These are phyloP conservation scores for Carassius gibelio DNA, from an alignment of 2,113 vertebrate genomes.

Conservation along the genomic window DNA sequence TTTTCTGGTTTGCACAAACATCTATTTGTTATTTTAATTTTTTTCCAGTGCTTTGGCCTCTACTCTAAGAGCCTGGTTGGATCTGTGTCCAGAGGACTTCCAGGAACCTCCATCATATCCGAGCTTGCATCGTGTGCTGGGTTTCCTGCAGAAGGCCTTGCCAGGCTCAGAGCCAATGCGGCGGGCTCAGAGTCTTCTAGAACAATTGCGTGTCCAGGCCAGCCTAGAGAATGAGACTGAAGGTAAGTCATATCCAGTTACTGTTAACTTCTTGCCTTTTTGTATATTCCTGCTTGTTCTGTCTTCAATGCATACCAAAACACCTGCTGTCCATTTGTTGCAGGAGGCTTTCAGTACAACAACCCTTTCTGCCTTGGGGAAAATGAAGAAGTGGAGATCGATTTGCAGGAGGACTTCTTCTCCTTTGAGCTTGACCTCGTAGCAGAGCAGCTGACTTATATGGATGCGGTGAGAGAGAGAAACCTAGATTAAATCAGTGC, in stretches of 20 bases:
- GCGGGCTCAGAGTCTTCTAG: conserved; percentile 82
- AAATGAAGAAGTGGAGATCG: conserved; percentile 81
- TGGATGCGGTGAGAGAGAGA: conserved; percentile 85
- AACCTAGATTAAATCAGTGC: too few relatives aligned
- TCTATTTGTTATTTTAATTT: not conserved
- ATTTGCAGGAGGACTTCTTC: conserved; percentile 82
- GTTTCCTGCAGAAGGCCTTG: conserved; percentile 81
- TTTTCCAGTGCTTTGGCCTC: conserved; percentile 83
- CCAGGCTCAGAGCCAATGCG: conserved; percentile 84
- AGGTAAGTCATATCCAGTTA: conserved; percentile 64
- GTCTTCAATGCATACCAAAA: not conserved
- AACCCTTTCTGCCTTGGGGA: conserved; percentile 75
- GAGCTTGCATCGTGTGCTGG: conserved; percentile 81
- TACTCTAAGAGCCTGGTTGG: conserved; percentile 89
- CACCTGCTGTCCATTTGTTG: conserved; percentile 27
- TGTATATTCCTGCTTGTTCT: not conserved
- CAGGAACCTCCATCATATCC: conserved; percentile 84
- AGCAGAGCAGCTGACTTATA: conserved; percentile 93
- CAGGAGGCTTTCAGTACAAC: conserved; percentile 79
- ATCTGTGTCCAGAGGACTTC: conserved; percentile 94
- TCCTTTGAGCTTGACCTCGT: conserved; percentile 85
- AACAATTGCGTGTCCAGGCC: conserved; percentile 83
- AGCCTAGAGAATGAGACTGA: conserved; percentile 74
- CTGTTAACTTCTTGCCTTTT: not conserved
- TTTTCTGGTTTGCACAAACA: not conserved